Conservation (phyloP, 2,113 vertebrate species). For the Caranx ignobilis region DNA sequence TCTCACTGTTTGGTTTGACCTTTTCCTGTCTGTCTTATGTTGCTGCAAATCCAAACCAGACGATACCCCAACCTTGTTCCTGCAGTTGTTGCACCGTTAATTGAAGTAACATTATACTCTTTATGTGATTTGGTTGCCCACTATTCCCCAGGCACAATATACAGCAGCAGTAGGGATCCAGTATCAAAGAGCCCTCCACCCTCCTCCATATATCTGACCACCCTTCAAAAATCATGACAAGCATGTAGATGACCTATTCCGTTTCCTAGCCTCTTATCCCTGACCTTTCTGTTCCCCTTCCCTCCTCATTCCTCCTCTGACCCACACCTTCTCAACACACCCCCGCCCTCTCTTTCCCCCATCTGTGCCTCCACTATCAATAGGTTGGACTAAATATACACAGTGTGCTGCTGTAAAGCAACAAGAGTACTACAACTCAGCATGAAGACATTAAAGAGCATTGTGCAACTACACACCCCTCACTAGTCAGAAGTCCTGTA, state of each 20-base stretch:
- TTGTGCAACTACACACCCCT: background rate
- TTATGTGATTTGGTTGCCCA: constrained; percentile 3
- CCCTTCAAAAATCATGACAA: constrained; percentile 37
- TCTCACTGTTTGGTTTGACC: background rate
- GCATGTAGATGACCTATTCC: constrained; percentile 63
- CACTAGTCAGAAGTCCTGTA: background rate
- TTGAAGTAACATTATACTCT: background rate
- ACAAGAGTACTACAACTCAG: background rate
- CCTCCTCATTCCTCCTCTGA: constrained; percentile 19
- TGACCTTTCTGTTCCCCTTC: constrained; percentile 69
- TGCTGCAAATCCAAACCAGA: background rate
- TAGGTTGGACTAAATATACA: constrained; percentile 77
- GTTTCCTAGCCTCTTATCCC: constrained; percentile 64
- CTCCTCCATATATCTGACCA: constrained; percentile 7
- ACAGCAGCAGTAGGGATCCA: constrained; percentile 19
- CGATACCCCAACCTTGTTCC: fast-evolving
- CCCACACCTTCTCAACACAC: constrained; percentile 25
- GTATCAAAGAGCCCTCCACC: constrained; percentile 23
- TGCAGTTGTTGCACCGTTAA: constrained; percentile 22
- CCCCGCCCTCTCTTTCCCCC: constrained; percentile 7
- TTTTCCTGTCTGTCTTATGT: constrained; percentile 7
- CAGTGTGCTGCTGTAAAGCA: background rate
- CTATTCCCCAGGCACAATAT: constrained; percentile 35
- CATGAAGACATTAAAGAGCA: background rate
- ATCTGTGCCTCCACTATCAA: constrained; percentile 51